A percentile compares a stretch with the other conserved stretches of the same genome.
These are phyloP conservation scores for Semicossyphus pulcher DNA, from an alignment of 2,113 vertebrate genomes.

Conservation along the genomic window DNA sequence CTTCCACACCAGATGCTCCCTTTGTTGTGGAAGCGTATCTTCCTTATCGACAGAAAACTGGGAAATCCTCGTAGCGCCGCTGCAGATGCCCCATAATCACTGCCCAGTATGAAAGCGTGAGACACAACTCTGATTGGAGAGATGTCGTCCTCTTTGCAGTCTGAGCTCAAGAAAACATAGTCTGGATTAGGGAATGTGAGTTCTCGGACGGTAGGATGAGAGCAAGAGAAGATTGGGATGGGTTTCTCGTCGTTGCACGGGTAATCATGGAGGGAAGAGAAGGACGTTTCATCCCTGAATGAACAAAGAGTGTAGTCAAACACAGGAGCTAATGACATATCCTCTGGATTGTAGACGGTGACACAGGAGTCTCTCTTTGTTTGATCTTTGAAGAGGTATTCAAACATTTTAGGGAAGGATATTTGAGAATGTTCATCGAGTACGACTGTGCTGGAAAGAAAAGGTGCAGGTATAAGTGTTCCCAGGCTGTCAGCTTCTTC, in stretches of 20 bases:
- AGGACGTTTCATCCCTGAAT: slow-evolving; percentile 52
- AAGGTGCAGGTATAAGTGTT: slow-evolving; percentile 12
- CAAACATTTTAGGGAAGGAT: slow-evolving; percentile 65
- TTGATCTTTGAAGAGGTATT: slow-evolving; percentile 43
- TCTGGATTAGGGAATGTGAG: slow-evolving; percentile 85
- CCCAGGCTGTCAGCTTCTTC: slow-evolving; percentile 19
- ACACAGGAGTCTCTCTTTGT: slow-evolving; percentile 17
- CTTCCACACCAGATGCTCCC: slow-evolving; percentile 64
- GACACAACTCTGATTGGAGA: slow-evolving; percentile 56
- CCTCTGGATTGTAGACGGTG: slow-evolving; percentile 25
- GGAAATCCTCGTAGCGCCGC: slow-evolving; percentile 66
- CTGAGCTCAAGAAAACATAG: slow-evolving; percentile 79
- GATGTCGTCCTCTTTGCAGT: slow-evolving; percentile 43
- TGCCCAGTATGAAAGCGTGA: slow-evolving; percentile 16
- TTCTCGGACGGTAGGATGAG: slow-evolving; percentile 61
- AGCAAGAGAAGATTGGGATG: slow-evolving; percentile 81
- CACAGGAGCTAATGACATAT: slow-evolving; percentile 81
- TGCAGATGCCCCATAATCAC: not conserved
- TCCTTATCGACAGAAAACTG: slow-evolving; percentile 60
- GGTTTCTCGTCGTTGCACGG: slow-evolving; percentile 35
- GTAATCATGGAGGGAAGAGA: slow-evolving; percentile 41
- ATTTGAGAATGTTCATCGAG: slow-evolving; percentile 42
- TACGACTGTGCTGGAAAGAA: slow-evolving; percentile 50
- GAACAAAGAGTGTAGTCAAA: slow-evolving; percentile 85
- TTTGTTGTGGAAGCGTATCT: slow-evolving; percentile 60